These are phyloP conservation scores for Gymnopithys bicolor DNA, from an alignment of 2,797 vertebrate species.

Conservation along the genomic window DNA sequence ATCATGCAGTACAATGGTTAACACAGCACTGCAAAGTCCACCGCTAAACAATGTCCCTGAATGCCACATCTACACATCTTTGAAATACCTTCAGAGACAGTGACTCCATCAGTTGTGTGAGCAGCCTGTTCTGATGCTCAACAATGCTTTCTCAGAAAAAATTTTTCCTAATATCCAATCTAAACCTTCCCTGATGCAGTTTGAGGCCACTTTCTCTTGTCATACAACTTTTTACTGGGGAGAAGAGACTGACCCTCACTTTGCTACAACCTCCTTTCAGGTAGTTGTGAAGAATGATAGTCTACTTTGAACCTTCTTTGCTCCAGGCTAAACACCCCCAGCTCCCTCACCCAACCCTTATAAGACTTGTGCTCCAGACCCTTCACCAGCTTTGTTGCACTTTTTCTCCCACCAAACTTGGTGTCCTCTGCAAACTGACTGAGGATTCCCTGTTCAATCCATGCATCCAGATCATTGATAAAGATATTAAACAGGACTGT, in stretches of 20 bases:
- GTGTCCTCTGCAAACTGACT: not conserved
- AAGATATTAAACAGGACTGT: not conserved
- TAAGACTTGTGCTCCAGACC: not conserved
- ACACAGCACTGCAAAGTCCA: not conserved
- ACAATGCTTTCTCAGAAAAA: not conserved
- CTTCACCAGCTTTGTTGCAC: not conserved
- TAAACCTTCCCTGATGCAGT: not conserved
- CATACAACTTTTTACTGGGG: not conserved
- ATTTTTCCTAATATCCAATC: not conserved
- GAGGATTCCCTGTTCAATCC: not conserved
- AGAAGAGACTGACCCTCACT: not conserved
- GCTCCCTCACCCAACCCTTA: not conserved
- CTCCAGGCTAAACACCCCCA: not conserved
- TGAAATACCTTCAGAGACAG: not conserved
- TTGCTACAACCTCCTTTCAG: not conserved
- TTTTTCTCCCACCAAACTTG: not conserved
- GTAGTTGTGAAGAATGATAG: not conserved
- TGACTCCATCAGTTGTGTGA: not conserved
- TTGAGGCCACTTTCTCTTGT: not conserved
- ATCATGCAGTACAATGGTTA: not conserved
- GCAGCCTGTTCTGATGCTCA: not conserved
- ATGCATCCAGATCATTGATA: not conserved
- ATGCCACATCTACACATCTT: not conserved
- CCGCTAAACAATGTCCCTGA: not conserved
- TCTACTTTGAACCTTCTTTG: not conserved